Evolutionary conservation across 2,888 invertebrate species (phyloP), one percentile per base, ranked within the genome.

Genomic region (Crocallis elinguaria): DNA sequence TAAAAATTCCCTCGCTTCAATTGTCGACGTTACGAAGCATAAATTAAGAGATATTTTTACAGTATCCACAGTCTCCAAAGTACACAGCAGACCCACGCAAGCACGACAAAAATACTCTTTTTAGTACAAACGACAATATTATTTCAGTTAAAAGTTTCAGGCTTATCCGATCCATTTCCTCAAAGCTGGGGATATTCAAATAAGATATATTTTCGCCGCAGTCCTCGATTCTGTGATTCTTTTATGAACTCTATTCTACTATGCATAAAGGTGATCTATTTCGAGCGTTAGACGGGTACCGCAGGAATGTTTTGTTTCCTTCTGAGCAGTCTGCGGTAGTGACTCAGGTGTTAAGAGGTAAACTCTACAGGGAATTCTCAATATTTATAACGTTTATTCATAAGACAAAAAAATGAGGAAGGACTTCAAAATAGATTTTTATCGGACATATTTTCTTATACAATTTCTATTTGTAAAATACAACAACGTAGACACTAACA

Each of bases 91-190:
- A 58, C 60, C 62, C 61, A 64, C 55, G 60, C 60, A 57, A 70
- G 60, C 62, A 56, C 60, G 60, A 27, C 44, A 56, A 42, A 52
- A 65, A 61, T 63, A 63, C 66, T 45, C 67, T 68, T 69, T 67
- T 65, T 67, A 71, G 65, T 66, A 75, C 76, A 76, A 79, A 80
- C 76, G 78, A 79, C 77, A 83, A 82, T 84, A 83, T 83, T 83
- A 83, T 84, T 84, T 83, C 80, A 82, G 82, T 82, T 84, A 84
- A 84, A 84, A 84, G 80, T 84, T 82, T 71, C 71, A 67, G 73
- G 73, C 75, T 82, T 79, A 82, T 81, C 77, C 82, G 77, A 78
- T 82, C 82, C 80, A 77, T 82, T 81, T 76, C 76, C 69, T 66
- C 61, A 68, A 67, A 71, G 69, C 70, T 69, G 67, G 71, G 60